Percentiles rank a stretch among this genome's conserved stretches.
These are phyloP conservation scores for Chorisops tibialis DNA, from an alignment of 2,888 invertebrate species.

Conservation along the genomic window DNA sequence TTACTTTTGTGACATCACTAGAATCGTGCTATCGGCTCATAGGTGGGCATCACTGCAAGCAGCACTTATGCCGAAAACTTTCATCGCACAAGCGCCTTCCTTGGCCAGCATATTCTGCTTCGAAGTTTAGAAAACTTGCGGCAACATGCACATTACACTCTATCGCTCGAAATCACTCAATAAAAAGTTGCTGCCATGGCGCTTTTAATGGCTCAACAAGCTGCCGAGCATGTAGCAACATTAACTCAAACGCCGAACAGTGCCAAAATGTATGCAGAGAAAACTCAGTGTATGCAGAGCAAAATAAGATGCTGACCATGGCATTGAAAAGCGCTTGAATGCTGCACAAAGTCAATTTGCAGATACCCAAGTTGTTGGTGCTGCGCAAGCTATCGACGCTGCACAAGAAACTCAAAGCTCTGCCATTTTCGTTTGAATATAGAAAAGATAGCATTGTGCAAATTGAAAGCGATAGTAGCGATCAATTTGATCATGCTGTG, in stretches of 20 bases:
- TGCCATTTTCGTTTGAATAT: slow-evolving; percentile 56
- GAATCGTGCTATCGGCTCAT: slow-evolving; percentile 69
- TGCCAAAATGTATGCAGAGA: slow-evolving; percentile 60
- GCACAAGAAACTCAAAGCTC: slow-evolving; percentile 68
- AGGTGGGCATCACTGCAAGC: slow-evolving; percentile 75
- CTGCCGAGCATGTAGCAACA: slow-evolving; percentile 63
- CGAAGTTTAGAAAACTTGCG: slow-evolving; percentile 71
- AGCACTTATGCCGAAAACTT: slow-evolving; percentile 72
- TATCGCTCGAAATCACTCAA: slow-evolving; percentile 67
- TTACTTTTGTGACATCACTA: too few species aligned
- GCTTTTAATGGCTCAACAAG: slow-evolving; percentile 65
- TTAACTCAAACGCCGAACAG: slow-evolving; percentile 68
- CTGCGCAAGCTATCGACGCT: slow-evolving; percentile 60
- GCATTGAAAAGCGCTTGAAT: slow-evolving; percentile 63
- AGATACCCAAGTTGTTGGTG: slow-evolving; percentile 66
- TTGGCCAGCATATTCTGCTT: slow-evolving; percentile 64
- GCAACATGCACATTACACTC: slow-evolving; percentile 66
- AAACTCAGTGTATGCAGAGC: slow-evolving; percentile 69
- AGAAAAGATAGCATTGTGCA: background rate
- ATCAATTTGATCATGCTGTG: too few species aligned
- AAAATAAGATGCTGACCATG: slow-evolving; percentile 69
- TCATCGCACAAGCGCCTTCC: slow-evolving; percentile 65
- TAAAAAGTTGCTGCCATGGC: slow-evolving; percentile 64
- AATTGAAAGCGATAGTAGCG: too few species aligned
- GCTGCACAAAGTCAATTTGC: slow-evolving; percentile 67